Evolutionary conservation across 2,888 invertebrate species (phyloP).

Genomic region (Nezara viridula): DNA sequence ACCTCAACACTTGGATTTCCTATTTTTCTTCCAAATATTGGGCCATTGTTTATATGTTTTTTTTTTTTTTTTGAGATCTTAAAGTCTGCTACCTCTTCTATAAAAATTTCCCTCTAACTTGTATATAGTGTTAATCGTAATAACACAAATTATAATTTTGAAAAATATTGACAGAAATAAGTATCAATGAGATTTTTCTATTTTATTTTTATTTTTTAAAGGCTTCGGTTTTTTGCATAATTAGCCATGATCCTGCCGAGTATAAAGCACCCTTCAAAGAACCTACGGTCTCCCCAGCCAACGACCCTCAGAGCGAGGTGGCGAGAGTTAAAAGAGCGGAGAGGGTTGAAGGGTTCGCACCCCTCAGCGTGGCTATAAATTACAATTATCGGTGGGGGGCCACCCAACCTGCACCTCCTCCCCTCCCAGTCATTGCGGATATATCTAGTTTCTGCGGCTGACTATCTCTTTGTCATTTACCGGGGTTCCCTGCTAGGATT

Average conservation of each 20-base stretch:
- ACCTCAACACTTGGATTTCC: too few species aligned
- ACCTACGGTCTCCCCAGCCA: neutral
- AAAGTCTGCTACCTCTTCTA: too few species aligned
- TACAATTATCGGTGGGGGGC: slow-evolving; percentile 21
- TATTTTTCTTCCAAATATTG: too few species aligned
- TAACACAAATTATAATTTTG: too few species aligned
- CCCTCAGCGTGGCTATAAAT: neutral
- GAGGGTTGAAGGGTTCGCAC: slow-evolving; percentile 16
- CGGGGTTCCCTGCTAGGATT: neutral
- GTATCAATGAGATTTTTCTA: too few species aligned
- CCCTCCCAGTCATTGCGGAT: neutral
- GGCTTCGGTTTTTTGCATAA: too few species aligned
- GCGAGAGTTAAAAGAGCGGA: slow-evolving; percentile 21
- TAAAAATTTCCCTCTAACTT: too few species aligned
- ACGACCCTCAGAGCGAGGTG: neutral
- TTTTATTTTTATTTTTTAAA: too few species aligned
- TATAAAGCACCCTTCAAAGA: neutral
- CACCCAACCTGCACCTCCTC: neutral
- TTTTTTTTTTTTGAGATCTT: too few species aligned
- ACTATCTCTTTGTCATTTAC: slow-evolving; percentile 26
- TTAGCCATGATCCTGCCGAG: neutral
- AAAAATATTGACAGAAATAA: too few species aligned
- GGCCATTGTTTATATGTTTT: too few species aligned
- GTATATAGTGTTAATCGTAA: too few species aligned
- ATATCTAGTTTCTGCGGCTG: slow-evolving; percentile 43